phyloP scores from a whole-genome alignment of 2,113 vertebrate genomes.

The Charina bottae region DNA sequence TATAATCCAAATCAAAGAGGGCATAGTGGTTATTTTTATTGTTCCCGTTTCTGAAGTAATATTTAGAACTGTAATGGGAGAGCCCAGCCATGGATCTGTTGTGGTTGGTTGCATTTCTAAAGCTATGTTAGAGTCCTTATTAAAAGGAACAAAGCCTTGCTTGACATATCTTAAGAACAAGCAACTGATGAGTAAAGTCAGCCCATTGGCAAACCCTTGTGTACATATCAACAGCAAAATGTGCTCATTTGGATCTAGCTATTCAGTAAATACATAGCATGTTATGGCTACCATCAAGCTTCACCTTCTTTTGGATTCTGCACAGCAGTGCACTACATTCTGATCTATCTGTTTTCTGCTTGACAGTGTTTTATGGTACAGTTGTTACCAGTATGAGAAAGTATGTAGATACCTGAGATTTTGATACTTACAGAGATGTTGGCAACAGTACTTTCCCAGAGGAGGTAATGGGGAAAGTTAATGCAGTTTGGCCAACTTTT shows the following conservation, averaged over 20 bases:
- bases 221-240: background rate
- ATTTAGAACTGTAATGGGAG: background rate
- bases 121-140: background rate
- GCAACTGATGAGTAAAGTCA: background rate
- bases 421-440: background rate
- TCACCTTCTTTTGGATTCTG: constrained; percentile 2
- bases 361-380: background rate
- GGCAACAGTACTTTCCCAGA: background rate
- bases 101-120: background rate
- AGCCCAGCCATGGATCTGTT: background rate
- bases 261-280: background rate
- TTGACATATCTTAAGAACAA: background rate
- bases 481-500: background rate
- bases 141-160: background rate
- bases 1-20: background rate
- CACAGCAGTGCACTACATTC: background rate
- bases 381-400: background rate
- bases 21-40: background rate
- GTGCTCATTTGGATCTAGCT: constrained; percentile 14
- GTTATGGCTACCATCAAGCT: background rate
- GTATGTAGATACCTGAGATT: background rate
- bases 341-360: background rate
- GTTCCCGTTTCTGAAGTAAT: background rate
- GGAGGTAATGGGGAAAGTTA: background rate
- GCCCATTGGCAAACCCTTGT: background rate